These are phyloP conservation scores for Hoplodrina ambigua DNA, from an alignment of 2,888 invertebrate species.

Conservation along the genomic window DNA sequence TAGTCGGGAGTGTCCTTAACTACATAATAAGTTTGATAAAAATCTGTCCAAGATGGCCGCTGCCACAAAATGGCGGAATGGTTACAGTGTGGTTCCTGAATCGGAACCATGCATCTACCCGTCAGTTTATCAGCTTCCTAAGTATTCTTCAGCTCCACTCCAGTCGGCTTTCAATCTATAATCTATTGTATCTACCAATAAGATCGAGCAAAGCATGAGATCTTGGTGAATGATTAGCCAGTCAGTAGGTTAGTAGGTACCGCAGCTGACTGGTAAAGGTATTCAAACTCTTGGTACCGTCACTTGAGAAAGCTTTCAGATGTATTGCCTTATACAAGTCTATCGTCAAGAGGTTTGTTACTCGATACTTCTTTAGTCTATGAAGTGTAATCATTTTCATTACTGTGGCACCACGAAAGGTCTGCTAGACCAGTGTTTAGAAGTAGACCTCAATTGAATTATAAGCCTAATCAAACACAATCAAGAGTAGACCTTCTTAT, in stretches of 20 bases:
- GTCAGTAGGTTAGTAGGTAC: not conserved
- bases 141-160: not conserved
- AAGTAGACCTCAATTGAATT: not conserved
- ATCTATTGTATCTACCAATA: too few relatives aligned
- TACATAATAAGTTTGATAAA: too few relatives aligned
- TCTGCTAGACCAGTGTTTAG: not conserved
- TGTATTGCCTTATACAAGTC: not conserved
- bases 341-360: too few relatives aligned
- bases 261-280: too few relatives aligned
- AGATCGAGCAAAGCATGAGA: too few relatives aligned
- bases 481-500: not conserved
- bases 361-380: not conserved
- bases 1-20: too few relatives aligned
- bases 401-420: not conserved
- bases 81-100: too few relatives aligned
- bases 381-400: not conserved
- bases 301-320: not conserved
- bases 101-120: too few relatives aligned
- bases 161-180: not conserved
- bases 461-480: slow-evolving; percentile 4
- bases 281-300: not conserved
- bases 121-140: too few relatives aligned
- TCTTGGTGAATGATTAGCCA: too few relatives aligned
- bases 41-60: too few relatives aligned
- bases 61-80: too few relatives aligned